phyloP scores from a whole-genome alignment of 2,888 invertebrate genomes.

The Macrosiphum euphorbiae region DNA sequence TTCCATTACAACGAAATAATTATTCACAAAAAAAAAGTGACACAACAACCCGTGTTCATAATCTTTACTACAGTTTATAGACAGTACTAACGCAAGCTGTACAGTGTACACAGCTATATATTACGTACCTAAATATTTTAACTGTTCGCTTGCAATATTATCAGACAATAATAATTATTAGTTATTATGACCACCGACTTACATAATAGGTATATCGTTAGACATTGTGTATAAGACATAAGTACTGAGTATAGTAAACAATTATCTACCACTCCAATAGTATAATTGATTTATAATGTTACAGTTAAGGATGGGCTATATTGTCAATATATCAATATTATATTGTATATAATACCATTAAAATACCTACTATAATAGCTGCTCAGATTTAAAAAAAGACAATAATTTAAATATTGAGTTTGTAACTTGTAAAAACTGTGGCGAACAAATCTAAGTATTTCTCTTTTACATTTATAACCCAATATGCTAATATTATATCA shows the following conservation, averaged over 20 bases:
- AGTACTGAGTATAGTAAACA: neutral
- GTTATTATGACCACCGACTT: neutral
- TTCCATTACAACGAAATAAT: neutral
- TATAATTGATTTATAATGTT: neutral
- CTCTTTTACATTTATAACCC: neutral
- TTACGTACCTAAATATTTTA: neutral
- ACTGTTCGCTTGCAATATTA: neutral
- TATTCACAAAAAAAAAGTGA: neutral
- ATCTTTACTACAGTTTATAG: neutral
- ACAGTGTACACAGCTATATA: neutral
- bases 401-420: neutral
- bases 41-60: neutral
- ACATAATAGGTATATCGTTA: neutral
- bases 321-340: neutral
- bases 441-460: neutral
- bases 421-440: neutral
- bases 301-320: neutral
- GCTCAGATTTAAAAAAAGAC: neutral
- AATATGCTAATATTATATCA: slow-evolving; percentile 43
- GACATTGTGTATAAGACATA: neutral
- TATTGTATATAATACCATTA: neutral
- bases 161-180: neutral
- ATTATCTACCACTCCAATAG: neutral
- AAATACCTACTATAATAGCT: neutral
- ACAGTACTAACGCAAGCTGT: neutral